Evolutionary conservation across 1,140 invertebrate genomes (phyloP).

Genomic region (Scylla paramamosain): DNA sequence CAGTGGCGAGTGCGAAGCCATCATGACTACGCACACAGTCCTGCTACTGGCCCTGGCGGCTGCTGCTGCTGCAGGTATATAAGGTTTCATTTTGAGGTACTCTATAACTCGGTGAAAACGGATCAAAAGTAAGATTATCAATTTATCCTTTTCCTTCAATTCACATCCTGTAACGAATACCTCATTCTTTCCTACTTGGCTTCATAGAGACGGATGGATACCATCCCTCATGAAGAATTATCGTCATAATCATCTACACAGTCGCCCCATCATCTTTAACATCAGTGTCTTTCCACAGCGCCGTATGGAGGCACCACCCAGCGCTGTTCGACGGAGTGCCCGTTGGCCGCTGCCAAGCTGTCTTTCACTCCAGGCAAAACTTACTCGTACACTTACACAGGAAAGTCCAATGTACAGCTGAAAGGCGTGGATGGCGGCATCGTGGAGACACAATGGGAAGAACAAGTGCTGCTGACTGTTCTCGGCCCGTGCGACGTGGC

Average conservation of each 20-base stretch:
- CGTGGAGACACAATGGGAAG: conserved; percentile 39
- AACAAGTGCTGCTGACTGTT: conserved; percentile 36
- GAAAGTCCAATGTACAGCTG: conserved; percentile 58
- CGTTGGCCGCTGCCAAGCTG: conserved; percentile 47
- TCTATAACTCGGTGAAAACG: too few relatives aligned
- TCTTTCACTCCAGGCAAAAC: conserved; percentile 46
- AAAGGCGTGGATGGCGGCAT: conserved; percentile 56
- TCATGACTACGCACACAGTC: background rate
- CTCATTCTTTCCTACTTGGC: too few relatives aligned
- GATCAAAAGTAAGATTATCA: too few relatives aligned
- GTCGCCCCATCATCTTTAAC: background rate
- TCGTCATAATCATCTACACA: too few relatives aligned
- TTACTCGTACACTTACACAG: conserved; percentile 58
- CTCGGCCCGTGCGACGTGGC: conserved; percentile 65
- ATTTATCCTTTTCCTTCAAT: too few relatives aligned
- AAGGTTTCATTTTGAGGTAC: too few relatives aligned
- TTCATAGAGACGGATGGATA: too few relatives aligned
- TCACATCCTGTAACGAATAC: too few relatives aligned
- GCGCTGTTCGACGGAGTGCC: conserved; percentile 52
- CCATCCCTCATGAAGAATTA: too few relatives aligned
- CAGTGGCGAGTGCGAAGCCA: background rate
- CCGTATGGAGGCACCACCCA: background rate
- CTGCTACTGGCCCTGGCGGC: background rate
- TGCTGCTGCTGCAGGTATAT: background rate
- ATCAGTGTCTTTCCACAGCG: background rate